Evolutionary conservation across 2,113 vertebrate genomes (phyloP), one percentile per base, ranked within the genome.

Genomic region (Microcebus tavaratra): DNA sequence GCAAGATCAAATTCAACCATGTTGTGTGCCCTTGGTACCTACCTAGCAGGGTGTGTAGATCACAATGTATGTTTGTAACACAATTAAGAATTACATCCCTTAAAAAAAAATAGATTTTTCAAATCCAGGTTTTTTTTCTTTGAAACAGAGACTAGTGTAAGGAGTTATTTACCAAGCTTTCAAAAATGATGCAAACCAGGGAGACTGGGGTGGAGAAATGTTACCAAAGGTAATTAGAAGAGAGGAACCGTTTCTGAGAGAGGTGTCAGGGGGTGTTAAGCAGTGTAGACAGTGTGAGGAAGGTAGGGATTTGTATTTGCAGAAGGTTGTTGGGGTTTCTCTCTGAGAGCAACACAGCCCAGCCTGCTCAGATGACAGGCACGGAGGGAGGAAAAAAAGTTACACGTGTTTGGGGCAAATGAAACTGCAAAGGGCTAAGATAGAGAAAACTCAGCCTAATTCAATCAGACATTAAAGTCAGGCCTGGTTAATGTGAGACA

Each of bases 381-480:
- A 78, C 0, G 15, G 88, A 79, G 53, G 59, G 59, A 59, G 39
- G 68, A 84, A 27, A 55, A 55, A 75, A 85, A 93, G 84, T 96
- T 72, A 84, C 96, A 88, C 1, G 29, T 53, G 96, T 94, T 83
- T 94, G 88, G 95, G 95, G 81, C 81, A 97, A 97, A 97, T 21
- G 92, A 96, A 97, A 98, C 97, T 1, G 63, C 90, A 93, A 1
- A 21, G 93, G 95, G 91, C 88, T 90, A 50, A 68, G 91, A 96
- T 75, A 97, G 97, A 91, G 92, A 96, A 95, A 96, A 93, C n/a
- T 88, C 93, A 98, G 96, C 96, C 76, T 98, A 98, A 98, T 98
- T 96, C 96, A 98, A 97, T 68, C 91, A 96, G 98, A 98, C 98
- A 91, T 88, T 91, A 98, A 48, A 96, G 57, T 96, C 97, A 97